Evolutionary conservation across 2,113 vertebrate species (phyloP).

Genomic region (Labrus mixtus): DNA sequence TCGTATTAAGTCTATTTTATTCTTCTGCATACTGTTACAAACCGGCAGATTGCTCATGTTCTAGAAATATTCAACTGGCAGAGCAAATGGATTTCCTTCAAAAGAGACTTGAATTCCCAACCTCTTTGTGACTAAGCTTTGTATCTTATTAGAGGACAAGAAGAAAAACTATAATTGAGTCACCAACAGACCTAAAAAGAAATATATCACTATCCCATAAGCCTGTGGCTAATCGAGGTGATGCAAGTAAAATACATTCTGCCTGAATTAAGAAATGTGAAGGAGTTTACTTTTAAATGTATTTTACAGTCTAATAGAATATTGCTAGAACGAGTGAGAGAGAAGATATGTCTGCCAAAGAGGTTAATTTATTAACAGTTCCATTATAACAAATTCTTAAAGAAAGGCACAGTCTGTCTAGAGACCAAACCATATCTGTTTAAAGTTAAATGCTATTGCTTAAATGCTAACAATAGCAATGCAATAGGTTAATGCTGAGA

Average conservation of each 20-base stretch:
- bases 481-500: no score
- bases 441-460: not conserved
- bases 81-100: slow-evolving; percentile 45
- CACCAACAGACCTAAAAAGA: slow-evolving; percentile 46
- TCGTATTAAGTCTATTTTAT: slow-evolving; percentile 55
- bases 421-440: no score
- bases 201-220: slow-evolving; percentile 51
- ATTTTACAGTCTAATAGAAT: no score
- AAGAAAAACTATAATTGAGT: slow-evolving; percentile 43
- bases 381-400: no score
- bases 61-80: slow-evolving; percentile 16
- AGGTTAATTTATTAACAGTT: no score
- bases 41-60: slow-evolving; percentile 26
- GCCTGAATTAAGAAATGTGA: not conserved
- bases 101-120: slow-evolving; percentile 27
- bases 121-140: slow-evolving; percentile 23
- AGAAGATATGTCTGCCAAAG: no score
- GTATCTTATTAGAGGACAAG: slow-evolving; percentile 38
- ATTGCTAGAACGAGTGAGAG: no score
- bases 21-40: slow-evolving; percentile 16
- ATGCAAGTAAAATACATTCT: not conserved
- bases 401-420: no score
- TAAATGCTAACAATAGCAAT: no score
- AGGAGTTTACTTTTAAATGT: no score
- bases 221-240: slow-evolving; percentile 37